These are phyloP conservation scores for Thalassarche chlororhynchos DNA, from an alignment of 2,113 vertebrate genomes.

Conservation along the genomic window DNA sequence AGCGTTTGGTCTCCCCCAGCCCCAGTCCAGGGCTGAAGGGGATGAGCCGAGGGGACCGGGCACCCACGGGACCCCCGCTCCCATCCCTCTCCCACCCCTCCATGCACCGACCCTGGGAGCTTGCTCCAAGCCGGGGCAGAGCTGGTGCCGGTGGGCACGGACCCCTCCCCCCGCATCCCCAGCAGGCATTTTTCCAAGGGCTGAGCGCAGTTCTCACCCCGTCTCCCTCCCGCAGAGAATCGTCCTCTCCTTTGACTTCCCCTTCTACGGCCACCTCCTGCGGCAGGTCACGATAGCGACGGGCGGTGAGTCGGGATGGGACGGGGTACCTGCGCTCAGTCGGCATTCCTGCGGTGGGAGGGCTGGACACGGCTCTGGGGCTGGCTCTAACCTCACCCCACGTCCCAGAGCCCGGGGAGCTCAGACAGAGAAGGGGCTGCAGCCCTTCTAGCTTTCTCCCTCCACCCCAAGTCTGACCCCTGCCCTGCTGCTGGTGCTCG, in stretches of 20 bases:
- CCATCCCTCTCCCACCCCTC: neutral
- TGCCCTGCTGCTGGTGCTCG: neutral
- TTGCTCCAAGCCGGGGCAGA: neutral
- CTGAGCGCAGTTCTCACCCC: neutral
- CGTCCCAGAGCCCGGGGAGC: neutral
- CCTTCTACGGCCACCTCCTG: slow-evolving; percentile 93
- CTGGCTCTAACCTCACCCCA: neutral
- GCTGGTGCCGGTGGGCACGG: neutral
- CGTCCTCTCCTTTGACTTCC: slow-evolving; percentile 92
- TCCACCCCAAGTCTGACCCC: neutral
- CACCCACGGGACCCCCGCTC: neutral
- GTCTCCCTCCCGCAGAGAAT: slow-evolving; percentile 76
- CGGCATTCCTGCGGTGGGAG: accelerated
- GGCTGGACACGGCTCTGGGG: accelerated
- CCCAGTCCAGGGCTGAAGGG: neutral
- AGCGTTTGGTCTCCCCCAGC: accelerated
- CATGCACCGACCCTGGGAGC: accelerated
- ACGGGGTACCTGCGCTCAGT: accelerated
- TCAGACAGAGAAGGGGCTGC: neutral
- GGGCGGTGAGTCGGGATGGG: slow-evolving; percentile 79
- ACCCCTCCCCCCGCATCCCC: accelerated
- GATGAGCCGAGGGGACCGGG: neutral
- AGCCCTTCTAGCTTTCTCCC: neutral
- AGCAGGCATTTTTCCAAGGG: neutral
- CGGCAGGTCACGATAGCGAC: slow-evolving; percentile 94